phyloP scores from a whole-genome alignment of 2,113 vertebrate genomes.

The Pao palembangensis region DNA sequence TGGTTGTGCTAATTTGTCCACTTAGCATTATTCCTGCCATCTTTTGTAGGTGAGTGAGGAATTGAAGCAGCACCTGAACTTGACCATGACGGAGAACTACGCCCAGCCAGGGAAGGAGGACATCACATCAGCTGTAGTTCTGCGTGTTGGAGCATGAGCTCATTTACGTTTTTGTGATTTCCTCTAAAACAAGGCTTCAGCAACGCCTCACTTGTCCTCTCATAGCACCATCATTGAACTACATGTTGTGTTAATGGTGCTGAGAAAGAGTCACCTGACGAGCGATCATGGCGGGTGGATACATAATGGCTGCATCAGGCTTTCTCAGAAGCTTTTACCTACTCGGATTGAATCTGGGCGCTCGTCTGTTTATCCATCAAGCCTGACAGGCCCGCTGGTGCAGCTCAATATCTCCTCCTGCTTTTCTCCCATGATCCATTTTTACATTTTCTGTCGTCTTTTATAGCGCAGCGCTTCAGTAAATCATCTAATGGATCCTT shows the following conservation, averaged over 20 bases:
- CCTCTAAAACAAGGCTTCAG: no score
- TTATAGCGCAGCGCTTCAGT: background rate
- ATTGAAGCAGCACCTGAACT: slow-evolving; percentile 79
- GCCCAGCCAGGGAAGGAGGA: slow-evolving; percentile 69
- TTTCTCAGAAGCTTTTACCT: background rate
- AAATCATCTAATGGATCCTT: background rate
- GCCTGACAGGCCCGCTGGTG: background rate
- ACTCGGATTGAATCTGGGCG: background rate
- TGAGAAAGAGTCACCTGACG: no score
- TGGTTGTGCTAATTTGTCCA: slow-evolving; percentile 3
- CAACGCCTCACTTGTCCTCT: no score
- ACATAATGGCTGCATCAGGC: background rate
- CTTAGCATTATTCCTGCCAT: slow-evolving; percentile 8
- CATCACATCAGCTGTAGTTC: slow-evolving; percentile 76
- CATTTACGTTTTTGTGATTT: no score
- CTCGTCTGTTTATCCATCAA: background rate
- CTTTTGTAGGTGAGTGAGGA: slow-evolving; percentile 76
- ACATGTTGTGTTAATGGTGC: no score
- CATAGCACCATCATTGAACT: no score
- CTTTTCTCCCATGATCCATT: background rate
- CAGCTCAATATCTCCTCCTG: background rate
- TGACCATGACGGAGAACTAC: slow-evolving; percentile 79
- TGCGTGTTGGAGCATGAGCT: no score
- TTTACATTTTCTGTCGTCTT: background rate
- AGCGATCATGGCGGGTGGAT: background rate